Conservation (phyloP, 2,888 invertebrate species). For the Ypsolopha sequella region DNA sequence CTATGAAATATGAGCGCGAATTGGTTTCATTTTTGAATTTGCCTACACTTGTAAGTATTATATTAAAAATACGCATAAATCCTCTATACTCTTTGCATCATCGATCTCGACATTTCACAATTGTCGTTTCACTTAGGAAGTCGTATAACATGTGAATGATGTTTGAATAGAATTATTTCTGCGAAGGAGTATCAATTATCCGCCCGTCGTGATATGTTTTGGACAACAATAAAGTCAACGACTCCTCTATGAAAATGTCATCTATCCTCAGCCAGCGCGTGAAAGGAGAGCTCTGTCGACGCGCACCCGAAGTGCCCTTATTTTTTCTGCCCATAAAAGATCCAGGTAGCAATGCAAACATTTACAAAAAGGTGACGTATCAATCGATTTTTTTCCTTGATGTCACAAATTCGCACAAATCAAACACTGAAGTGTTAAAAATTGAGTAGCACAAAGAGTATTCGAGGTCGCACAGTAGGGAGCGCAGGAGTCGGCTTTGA, state of each 20-base stretch:
- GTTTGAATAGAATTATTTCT: constrained; percentile 19
- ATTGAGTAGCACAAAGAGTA: constrained; percentile 49
- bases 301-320: constrained; percentile 39
- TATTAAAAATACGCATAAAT: too few relatives aligned
- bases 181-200: constrained; percentile 38
- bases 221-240: constrained; percentile 49
- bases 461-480: constrained; percentile 46
- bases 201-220: constrained; percentile 36
- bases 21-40: too few relatives aligned
- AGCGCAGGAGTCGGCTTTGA: constrained; percentile 40
- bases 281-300: constrained; percentile 37
- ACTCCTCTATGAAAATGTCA: constrained; percentile 43
- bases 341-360: constrained; percentile 65
- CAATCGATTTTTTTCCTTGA: constrained; percentile 54
- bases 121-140: background rate
- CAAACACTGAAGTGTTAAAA: constrained; percentile 68
- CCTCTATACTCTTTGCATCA: too few relatives aligned
- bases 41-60: too few relatives aligned
- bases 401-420: constrained; percentile 63
- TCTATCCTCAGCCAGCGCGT: constrained; percentile 32
- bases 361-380: constrained; percentile 63
- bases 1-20: too few relatives aligned
- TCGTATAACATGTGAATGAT: constrained; percentile 1
- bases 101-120: too few relatives aligned
- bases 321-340: constrained; percentile 39